These are phyloP conservation scores for Acanthornis magna DNA, from an alignment of 2,797 vertebrate species.

Conservation along the genomic window DNA sequence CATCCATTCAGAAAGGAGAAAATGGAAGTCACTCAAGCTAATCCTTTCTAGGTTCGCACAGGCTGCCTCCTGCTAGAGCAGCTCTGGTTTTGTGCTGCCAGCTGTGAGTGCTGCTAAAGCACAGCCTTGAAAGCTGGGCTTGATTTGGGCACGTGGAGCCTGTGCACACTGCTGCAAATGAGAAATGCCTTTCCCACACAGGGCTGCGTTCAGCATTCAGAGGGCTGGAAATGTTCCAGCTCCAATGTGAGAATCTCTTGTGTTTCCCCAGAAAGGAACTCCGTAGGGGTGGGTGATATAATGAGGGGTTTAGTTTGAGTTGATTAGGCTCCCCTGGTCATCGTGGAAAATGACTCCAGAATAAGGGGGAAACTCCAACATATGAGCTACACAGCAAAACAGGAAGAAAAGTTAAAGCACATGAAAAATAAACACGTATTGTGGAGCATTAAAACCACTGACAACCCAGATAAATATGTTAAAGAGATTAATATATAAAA, in stretches of 20 bases:
- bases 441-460: not conserved
- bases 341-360: not conserved
- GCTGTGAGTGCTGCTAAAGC: not conserved
- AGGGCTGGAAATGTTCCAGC: not conserved
- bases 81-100: constrained; percentile 5
- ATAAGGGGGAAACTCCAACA: not conserved
- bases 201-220: not conserved
- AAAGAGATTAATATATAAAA: not conserved
- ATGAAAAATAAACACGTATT: not conserved
- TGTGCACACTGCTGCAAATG: not conserved
- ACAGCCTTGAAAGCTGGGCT: not conserved
- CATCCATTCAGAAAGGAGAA: constrained; percentile 29
- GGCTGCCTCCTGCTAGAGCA: not conserved
- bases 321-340: not conserved
- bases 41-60: not conserved
- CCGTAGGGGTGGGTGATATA: not conserved
- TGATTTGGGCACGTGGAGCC: not conserved
- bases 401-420: not conserved
- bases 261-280: not conserved
- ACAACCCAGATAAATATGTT: not conserved
- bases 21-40: constrained; percentile 8
- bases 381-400: not conserved
- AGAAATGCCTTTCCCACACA: not conserved
- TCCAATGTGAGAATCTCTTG: not conserved
- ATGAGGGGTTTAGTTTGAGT: not conserved